These are phyloP conservation scores for Natator depressus DNA, from an alignment of 2,113 vertebrate genomes.

Conservation along the genomic window DNA sequence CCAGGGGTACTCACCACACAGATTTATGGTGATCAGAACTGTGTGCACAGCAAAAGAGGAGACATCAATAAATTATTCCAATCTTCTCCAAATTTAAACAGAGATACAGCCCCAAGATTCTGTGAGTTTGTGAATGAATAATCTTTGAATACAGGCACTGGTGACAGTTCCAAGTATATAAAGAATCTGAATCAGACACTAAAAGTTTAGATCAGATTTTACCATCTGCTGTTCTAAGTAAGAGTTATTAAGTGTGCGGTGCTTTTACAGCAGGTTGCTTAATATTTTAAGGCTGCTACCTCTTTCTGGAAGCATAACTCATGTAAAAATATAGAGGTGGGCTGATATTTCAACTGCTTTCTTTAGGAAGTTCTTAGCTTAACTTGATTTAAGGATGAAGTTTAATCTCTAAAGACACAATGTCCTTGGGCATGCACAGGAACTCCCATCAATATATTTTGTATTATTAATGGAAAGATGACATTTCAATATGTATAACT, in stretches of 20 bases:
- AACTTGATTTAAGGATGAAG: not conserved
- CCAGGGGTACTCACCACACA: not conserved
- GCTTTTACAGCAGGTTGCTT: not conserved
- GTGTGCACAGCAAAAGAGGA: not conserved
- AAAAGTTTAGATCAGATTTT: slow-evolving; percentile 9
- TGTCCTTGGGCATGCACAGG: not conserved
- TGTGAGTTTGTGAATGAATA: not conserved
- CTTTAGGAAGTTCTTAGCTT: not conserved
- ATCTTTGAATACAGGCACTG: not conserved
- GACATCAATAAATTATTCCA: not conserved
- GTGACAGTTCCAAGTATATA: not conserved
- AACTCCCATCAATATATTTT: not conserved
- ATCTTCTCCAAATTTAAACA: slow-evolving; percentile 8
- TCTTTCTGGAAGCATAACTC: slow-evolving; percentile 27
- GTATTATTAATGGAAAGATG: not conserved
- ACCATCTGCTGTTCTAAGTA: not conserved
- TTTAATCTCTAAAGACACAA: not conserved
- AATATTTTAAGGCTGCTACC: slow-evolving; percentile 10
- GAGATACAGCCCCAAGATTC: not conserved
- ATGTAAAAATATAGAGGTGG: not conserved
- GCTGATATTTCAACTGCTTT: not conserved
- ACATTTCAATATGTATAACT: not conserved
- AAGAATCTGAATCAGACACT: slow-evolving; percentile 1
- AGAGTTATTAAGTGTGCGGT: not conserved
- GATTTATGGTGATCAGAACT: not conserved